These are phyloP conservation scores for Cerceris rybyensis DNA, from an alignment of 2,888 invertebrate genomes.

Conservation along the genomic window DNA sequence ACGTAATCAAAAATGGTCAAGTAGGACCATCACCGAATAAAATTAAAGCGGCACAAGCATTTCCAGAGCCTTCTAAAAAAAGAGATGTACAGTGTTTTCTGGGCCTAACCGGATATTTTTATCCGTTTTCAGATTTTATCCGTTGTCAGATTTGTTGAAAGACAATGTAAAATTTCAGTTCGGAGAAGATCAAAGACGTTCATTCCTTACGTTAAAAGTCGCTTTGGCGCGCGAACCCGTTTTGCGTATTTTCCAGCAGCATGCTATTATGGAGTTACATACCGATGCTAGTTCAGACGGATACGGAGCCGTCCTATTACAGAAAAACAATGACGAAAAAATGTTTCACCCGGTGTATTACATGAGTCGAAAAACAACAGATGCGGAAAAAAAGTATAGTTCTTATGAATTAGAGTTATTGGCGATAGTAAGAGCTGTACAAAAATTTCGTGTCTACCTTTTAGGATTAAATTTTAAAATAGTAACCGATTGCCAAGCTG, in stretches of 20 bases:
- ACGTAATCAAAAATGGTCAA: background rate
- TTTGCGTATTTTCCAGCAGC: constrained; percentile 15
- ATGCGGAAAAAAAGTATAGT: constrained; percentile 60
- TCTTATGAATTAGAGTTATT: constrained; percentile 64
- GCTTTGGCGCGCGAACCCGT: constrained; percentile 17
- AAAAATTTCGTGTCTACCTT: constrained; percentile 62
- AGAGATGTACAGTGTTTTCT: constrained; percentile 21
- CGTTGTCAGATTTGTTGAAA: constrained; percentile 6
- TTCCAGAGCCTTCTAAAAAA: background rate
- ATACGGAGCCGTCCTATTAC: constrained; percentile 26
- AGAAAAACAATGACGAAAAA: constrained; percentile 26
- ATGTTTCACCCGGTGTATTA: constrained; percentile 24
- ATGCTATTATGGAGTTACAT: constrained; percentile 35
- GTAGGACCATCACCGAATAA: background rate
- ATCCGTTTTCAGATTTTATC: background rate
- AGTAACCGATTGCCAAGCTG: constrained; percentile 56
- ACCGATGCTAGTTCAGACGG: constrained; percentile 45
- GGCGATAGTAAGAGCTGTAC: constrained; percentile 64
- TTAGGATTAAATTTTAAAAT: constrained; percentile 61
- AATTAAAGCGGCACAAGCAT: background rate
- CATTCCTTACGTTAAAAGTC: constrained; percentile 7
- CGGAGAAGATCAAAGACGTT: background rate
- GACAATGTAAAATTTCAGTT: background rate
- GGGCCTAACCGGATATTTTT: background rate
- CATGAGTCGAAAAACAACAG: constrained; percentile 59